Evolutionary conservation across 2,888 invertebrate species (phyloP).

Genomic region (Eledona agricola): DNA sequence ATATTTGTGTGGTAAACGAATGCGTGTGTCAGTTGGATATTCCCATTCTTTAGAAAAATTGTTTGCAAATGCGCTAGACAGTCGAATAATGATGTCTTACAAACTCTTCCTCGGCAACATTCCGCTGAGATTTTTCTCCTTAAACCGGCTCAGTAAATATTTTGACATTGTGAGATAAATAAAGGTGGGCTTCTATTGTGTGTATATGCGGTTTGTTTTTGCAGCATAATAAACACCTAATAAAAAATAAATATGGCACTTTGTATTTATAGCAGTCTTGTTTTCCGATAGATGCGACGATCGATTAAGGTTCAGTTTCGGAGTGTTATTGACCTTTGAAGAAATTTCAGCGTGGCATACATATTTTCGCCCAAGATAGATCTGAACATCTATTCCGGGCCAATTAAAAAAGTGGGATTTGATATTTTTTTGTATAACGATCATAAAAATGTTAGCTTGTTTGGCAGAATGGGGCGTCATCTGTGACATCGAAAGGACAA

Average conservation of each 20-base stretch:
- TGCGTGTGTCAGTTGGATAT: neutral
- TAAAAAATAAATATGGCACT: constrained; percentile 1
- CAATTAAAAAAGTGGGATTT: constrained; percentile 48
- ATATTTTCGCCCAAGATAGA: constrained; percentile 23
- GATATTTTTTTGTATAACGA: constrained; percentile 23
- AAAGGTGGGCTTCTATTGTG: constrained; percentile 5
- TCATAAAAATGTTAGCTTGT: constrained; percentile 9
- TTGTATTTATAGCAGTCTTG: constrained; percentile 6
- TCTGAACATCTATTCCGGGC: constrained; percentile 45
- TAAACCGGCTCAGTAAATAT: constrained; percentile 11
- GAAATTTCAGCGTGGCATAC: constrained; percentile 13
- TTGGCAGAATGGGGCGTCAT: constrained; percentile 17
- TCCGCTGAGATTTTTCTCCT: constrained; percentile 9
- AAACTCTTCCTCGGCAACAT: constrained; percentile 7
- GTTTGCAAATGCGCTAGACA: constrained; percentile 6
- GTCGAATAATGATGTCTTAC: constrained; percentile 10
- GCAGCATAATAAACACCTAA: constrained; percentile 11
- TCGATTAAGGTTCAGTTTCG: constrained; percentile 2
- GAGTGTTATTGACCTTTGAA: constrained; percentile 16
- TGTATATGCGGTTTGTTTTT: constrained; percentile 14
- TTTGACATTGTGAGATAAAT: constrained; percentile 13
- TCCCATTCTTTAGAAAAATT: constrained; percentile 6
- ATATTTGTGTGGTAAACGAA: constrained; percentile 1
- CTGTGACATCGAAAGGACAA: constrained; percentile 15
- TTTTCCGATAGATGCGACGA: constrained; percentile 13